Evolutionary conservation across 1,140 invertebrate genomes (phyloP), one percentile per base, ranked within the genome.

Genomic region (Nasonia vitripennis): DNA sequence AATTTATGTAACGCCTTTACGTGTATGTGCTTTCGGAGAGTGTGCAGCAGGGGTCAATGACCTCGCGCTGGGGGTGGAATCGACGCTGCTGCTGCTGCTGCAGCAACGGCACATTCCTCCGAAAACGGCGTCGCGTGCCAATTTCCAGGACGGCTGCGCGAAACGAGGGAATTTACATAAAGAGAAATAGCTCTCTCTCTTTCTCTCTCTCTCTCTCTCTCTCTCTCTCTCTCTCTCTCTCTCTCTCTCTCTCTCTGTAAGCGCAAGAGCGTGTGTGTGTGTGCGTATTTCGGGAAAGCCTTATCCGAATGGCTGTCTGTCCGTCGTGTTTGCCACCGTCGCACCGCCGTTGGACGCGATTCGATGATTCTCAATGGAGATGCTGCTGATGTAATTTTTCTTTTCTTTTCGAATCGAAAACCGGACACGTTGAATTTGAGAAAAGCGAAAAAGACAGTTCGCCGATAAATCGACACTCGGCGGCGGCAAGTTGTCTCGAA

Each of bases 151-250:
- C 45, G 45, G 41, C 74, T 62, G 82, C n/a, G 41, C 75, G 55
- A 27, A 82, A 82, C 70, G 80, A 83, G 71, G n/a, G 48, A 67
- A 84, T 84, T 84, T 84, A 41, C 83, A 84, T 84, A 84, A 79
- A 84, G 75, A 84, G 83, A 84, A 84, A 84, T 79, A 41, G 82
- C 74, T 51, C 12, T 4, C 27, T 27, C 27, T 27, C 27, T 27
- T 1, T 27, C 27, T 27, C 27, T 27, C 27, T 27, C 27, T 27
- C 27, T 27, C 27, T 27, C 27, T 27, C 27, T 27, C 27, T 27
- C 27, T 27, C 27, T 27, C 27, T 27, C 27, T 27, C 27, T 27
- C 27, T 27, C 27, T 27, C 27, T 27, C 27, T 27, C 27, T 27
- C 27, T 27, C 27, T 27, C 82, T 51, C 12, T 4, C 27, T 27